Evolutionary conservation across 2,888 invertebrate genomes (phyloP), one percentile per base, ranked within the genome.

Genomic region (Ischnus inquisitorius): DNA sequence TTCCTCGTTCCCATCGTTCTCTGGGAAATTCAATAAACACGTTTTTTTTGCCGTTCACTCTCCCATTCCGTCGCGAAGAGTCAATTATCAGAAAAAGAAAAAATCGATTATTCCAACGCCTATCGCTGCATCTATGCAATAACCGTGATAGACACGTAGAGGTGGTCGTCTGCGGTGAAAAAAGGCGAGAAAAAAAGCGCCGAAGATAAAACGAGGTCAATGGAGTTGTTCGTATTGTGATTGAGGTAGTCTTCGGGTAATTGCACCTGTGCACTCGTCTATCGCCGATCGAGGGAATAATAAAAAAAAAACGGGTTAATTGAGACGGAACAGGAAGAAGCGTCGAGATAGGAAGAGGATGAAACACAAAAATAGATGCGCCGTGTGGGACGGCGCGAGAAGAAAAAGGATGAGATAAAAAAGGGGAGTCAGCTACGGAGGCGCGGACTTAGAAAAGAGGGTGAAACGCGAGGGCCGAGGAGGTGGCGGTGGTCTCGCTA

Each of bases 401-500:
- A 57, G 28, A 0, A 46, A 12, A 46, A 12, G 5, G n/a, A n/a
- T 19, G 48, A 43, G 16, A 46, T n/a, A 57, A 43, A 12, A 46
- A 22, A 57, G 28, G 43, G 16, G 5, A 48, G 48, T 14, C 46
- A 25, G 62, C 60, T 57, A 62, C 39, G 68, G 64, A 54, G 48
- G n/a, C n/a, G n/a, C n/a, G n/a, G n/a, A n/a, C n/a, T 34, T 34
- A 62, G 67, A 77, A 41, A 71, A 67, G 62, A 74, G 79, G 43
- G n/a, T 34, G 57, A 46, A 72, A 79, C 28, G 65, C 54, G 72
- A 72, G 69, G 72, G 34, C 6, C 34, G 34, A 1, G 34, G 6
- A n/a, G n/a, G n/a, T n/a, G n/a, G n/a, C n/a, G n/a, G n/a, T n/a
- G 68, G 57, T 76, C 57, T 81, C 74, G 1, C 77, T 78, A 79